Conservation (phyloP, 2,113 vertebrate species). For the Eretmodus cyanostictus region DNA sequence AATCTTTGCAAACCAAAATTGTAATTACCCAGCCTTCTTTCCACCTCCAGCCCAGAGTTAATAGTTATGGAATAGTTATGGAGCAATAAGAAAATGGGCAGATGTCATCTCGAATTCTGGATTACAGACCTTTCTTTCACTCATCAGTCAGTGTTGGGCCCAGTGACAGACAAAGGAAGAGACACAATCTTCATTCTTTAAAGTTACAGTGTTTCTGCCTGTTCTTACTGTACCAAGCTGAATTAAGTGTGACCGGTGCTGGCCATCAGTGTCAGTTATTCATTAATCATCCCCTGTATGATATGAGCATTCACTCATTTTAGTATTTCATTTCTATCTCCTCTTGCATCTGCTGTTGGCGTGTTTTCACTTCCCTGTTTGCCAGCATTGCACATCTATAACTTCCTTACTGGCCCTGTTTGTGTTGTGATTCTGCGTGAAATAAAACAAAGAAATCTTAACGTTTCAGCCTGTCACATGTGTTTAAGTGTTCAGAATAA, state of each 20-base stretch:
- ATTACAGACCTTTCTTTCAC: neutral
- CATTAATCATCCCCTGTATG: neutral
- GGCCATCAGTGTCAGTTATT: neutral
- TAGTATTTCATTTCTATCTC: neutral
- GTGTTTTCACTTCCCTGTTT: neutral
- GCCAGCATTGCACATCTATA: neutral
- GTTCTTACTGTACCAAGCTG: neutral
- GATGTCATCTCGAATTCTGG: neutral
- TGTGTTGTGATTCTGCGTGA: neutral
- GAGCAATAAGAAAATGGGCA: neutral
- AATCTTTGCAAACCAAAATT: neutral
- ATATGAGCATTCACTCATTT: neutral
- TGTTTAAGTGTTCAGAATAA: neutral
- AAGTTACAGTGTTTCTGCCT: neutral
- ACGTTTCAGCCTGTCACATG: neutral
- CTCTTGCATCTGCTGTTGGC: neutral
- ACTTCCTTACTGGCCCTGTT: neutral
- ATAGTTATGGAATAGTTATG: neutral
- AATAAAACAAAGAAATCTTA: neutral
- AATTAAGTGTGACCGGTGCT: constrained; percentile 12
- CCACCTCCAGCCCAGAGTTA: neutral
- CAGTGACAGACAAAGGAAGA: neutral
- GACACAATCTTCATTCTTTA: neutral
- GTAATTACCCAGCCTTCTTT: neutral
- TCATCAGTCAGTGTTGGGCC: neutral